Percentiles rank a stretch among this genome's conserved stretches.
Conservation (phyloP, 35 echinoderm and acorn worm species). For the Ophiothrix spiculata region DNA sequence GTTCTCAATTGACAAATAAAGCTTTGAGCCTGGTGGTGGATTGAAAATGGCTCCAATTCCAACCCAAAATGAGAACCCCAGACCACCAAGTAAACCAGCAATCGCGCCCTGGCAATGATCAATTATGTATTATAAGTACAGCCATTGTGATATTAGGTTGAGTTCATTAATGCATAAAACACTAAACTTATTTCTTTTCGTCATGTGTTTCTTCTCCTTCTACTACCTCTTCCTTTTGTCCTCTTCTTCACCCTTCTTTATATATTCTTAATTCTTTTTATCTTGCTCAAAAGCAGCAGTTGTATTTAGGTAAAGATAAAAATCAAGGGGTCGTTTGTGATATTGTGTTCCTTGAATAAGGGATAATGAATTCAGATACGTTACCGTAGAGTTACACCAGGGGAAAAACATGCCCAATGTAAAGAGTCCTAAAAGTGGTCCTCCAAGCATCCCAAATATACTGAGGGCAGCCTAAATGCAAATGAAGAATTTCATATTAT, state of each 20-base stretch:
- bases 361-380: no score
- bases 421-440: slow-evolving; percentile 76
- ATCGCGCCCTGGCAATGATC: slow-evolving; percentile 51
- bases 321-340: no score
- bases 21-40: slow-evolving; percentile 53
- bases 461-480: slow-evolving; percentile 72
- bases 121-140: background rate
- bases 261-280: no score
- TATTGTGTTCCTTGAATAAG: no score
- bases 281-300: no score
- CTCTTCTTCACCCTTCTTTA: background rate
- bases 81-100: slow-evolving; percentile 52
- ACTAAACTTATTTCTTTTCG: background rate
- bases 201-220: background rate
- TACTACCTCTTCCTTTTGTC: no score
- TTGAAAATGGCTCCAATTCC: slow-evolving; percentile 73
- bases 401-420: slow-evolving; percentile 84
- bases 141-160: no score
- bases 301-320: no score
- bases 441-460: slow-evolving; percentile 94
- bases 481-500: slow-evolving; percentile 4
- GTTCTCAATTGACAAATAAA: slow-evolving; percentile 31
- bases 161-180: background rate
- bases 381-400: slow-evolving; percentile 79
- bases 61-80: slow-evolving; percentile 71